These are phyloP conservation scores for Burhinus bistriatus DNA, from an alignment of 2,113 vertebrate species.

Conservation along the genomic window DNA sequence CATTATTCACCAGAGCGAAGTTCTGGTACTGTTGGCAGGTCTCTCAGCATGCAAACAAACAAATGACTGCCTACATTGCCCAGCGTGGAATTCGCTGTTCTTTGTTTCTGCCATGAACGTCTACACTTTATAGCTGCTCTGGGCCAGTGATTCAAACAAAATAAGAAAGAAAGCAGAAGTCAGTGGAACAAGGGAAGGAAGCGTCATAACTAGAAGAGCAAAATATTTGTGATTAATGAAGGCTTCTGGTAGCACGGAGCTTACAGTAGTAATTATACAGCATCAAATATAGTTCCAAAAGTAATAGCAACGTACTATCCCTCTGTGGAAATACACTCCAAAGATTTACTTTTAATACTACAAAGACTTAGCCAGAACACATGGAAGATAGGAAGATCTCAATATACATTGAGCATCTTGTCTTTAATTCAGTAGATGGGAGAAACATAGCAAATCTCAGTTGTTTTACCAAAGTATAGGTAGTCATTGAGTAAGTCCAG, in stretches of 20 bases:
- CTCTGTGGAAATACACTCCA: background rate
- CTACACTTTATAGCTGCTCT: constrained; percentile 9
- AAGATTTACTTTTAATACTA: background rate
- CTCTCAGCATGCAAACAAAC: constrained; percentile 51
- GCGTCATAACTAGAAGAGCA: background rate
- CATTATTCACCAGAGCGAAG: constrained; percentile 36
- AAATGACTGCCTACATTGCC: constrained; percentile 1
- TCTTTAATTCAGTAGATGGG: background rate
- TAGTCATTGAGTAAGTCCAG: background rate
- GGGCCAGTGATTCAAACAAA: background rate
- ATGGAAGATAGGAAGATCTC: background rate
- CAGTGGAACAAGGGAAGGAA: background rate
- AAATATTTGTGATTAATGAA: constrained; percentile 46
- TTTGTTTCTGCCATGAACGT: constrained; percentile 24
- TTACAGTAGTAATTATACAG: background rate
- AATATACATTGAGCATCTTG: background rate
- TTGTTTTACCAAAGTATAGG: background rate
- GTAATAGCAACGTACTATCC: background rate
- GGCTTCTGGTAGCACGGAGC: background rate
- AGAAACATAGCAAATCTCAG: background rate
- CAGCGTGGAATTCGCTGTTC: background rate
- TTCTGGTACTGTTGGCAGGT: constrained; percentile 30
- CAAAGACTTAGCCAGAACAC: background rate
- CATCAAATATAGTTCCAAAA: background rate
- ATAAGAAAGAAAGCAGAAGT: background rate